These are phyloP conservation scores for Mormyrops boulengeri DNA, from an alignment of 2,797 vertebrate genomes.

Conservation along the genomic window DNA sequence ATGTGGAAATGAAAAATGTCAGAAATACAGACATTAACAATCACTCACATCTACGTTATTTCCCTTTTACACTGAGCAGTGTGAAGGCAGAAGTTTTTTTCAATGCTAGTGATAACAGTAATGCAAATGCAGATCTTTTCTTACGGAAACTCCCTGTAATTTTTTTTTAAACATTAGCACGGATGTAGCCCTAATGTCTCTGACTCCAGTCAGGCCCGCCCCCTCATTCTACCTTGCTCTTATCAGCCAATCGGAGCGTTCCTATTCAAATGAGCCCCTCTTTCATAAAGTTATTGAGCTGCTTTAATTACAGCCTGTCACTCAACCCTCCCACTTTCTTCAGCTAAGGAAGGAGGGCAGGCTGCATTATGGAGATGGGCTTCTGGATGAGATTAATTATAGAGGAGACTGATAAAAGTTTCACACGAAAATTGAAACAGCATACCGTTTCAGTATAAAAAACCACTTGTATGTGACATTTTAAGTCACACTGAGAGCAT, in stretches of 20 bases:
- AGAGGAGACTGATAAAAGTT: slow-evolving; percentile 1
- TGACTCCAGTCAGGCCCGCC: neutral
- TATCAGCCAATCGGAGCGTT: neutral
- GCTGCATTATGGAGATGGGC: slow-evolving; percentile 8
- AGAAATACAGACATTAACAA: no score
- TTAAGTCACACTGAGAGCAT: neutral
- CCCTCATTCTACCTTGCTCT: neutral
- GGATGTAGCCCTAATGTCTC: neutral
- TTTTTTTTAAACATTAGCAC: no score
- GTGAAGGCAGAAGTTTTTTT: neutral
- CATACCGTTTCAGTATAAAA: slow-evolving; percentile 12
- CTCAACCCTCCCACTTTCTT: slow-evolving; percentile 21
- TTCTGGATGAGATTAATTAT: neutral
- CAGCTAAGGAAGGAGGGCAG: neutral
- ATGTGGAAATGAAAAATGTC: no score
- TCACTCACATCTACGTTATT: no score
- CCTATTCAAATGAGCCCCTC: neutral
- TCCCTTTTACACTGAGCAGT: no score
- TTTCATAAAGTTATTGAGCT: slow-evolving; percentile 30
- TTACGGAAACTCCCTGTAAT: neutral
- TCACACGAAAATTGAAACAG: neutral
- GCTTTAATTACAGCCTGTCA: slow-evolving; percentile 52
- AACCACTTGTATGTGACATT: neutral
- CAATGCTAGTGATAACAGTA: neutral
- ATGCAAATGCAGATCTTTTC: neutral